phyloP scores from a whole-genome alignment of 2,113 vertebrate genomes.

The Canis aureus region DNA sequence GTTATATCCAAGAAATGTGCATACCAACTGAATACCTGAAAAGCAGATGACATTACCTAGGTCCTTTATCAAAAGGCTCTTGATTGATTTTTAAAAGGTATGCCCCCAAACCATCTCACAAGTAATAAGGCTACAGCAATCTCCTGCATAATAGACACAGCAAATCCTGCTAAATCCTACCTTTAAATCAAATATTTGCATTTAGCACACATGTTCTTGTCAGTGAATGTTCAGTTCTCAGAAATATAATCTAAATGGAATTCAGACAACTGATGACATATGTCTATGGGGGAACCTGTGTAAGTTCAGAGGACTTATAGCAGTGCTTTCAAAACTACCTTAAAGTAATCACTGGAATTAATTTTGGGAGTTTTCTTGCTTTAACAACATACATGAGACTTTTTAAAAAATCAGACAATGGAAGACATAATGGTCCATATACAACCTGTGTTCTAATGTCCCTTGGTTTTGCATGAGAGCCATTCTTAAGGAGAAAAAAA shows the following conservation, averaged over 20 bases:
- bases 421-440: background rate
- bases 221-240: background rate
- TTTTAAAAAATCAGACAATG: background rate
- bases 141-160: background rate
- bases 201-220: background rate
- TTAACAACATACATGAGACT: background rate
- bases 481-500: background rate
- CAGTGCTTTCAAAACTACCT: background rate
- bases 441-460: background rate
- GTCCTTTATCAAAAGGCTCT: background rate
- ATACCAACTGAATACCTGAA: slow-evolving; percentile 72
- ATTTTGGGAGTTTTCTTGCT: background rate
- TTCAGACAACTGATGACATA: background rate
- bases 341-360: background rate
- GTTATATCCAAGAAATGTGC: slow-evolving; percentile 78
- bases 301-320: background rate
- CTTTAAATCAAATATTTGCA: slow-evolving; percentile 52
- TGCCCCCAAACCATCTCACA: background rate
- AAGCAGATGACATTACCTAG: background rate
- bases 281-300: background rate
- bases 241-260: slow-evolving; percentile 22
- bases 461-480: background rate
- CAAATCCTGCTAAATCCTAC: slow-evolving; percentile 9
- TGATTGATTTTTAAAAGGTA: background rate
- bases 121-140: background rate